phyloP scores from a whole-genome alignment of 1,140 invertebrate genomes.

The Globodera rostochiensis region DNA sequence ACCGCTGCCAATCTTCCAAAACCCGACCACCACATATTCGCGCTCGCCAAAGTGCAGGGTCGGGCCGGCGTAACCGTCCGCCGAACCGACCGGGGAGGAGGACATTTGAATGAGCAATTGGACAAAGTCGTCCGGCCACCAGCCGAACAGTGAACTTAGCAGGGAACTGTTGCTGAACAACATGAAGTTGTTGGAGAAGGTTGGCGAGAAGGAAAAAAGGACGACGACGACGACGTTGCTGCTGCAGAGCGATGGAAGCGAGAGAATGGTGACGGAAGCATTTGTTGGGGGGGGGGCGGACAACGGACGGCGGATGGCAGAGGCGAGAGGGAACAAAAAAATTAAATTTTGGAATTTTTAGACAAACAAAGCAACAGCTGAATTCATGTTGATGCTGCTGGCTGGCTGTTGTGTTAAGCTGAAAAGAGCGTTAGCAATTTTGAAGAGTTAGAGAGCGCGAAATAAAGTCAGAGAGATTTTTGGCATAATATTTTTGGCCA shows the following conservation, averaged over 20 bases:
- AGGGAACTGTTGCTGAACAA: slow-evolving; percentile 14
- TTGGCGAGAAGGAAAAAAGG: neutral
- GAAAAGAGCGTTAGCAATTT: too few species aligned
- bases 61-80: slow-evolving; percentile 11
- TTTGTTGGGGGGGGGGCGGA: too few species aligned
- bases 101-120: slow-evolving; percentile 19
- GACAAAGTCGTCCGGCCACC: slow-evolving; percentile 25
- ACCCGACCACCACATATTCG: slow-evolving; percentile 38
- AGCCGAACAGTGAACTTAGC: slow-evolving; percentile 3
- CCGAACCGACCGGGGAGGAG: neutral
- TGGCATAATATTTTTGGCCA: too few species aligned
- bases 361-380: too few species aligned
- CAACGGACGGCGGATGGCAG: neutral
- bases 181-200: neutral
- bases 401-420: too few species aligned
- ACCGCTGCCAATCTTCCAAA: slow-evolving; percentile 39
- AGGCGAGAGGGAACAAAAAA: neutral
- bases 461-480: too few species aligned
- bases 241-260: neutral
- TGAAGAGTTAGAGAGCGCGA: too few species aligned
- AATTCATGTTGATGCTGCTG: too few species aligned
- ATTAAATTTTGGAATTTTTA: neutral
- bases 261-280: too few species aligned
- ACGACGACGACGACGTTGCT: neutral
- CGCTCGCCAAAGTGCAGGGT: slow-evolving; percentile 34